Evolutionary conservation across 2,113 vertebrate genomes (phyloP), one percentile per base, ranked within the genome.

Genomic region (Oenanthe melanoleuca): DNA sequence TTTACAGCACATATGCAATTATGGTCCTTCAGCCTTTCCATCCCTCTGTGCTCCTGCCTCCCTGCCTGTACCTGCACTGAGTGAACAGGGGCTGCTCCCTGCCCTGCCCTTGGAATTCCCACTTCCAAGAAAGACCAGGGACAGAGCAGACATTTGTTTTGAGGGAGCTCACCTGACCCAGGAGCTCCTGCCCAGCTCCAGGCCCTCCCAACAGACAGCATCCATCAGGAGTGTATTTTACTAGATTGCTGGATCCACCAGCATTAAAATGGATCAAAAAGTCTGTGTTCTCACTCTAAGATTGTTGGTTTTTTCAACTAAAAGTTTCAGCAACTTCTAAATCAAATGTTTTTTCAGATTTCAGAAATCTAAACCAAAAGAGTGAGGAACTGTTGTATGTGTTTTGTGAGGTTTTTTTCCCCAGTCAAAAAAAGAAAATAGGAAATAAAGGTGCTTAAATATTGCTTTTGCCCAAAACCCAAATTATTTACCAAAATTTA

Each of bases 161-260:
- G 0, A 72, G 11, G 26, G 29, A 93, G 20, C 33, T 25, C 44
- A 7, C 7, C 49, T 60, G 40, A 67, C 9, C 12, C 45, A 61
- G 45, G 29, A 90, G 71, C 40, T 88, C 40, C 28, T 66, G 22
- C 5, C 12, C 13, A 61, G 71, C 22, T 28, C 31, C 61, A 75
- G 25, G 42, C 57, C 71, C 65, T 75, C 37, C 28, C 52, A 70
- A 40, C 1, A 5, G 10, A 28, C 4, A 4, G 33, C 17, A 31
- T 34, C 65, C 40, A n/a, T n/a, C 74, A 9, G 0, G 0, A 88
- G 34, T 3, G 1, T 37, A 40, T 49, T 90, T 86, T 81, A 86
- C 16, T 37, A 0, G 0, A 44, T 0, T 60, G 53, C n/a, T 33
- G 7, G 14, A 28, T n/a, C 42, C 2, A 6, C 18, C 38, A 69